Base-by-base conservation (phyloP, 2,888 invertebrate genomes). In the Microplitis manilae region DNA sequence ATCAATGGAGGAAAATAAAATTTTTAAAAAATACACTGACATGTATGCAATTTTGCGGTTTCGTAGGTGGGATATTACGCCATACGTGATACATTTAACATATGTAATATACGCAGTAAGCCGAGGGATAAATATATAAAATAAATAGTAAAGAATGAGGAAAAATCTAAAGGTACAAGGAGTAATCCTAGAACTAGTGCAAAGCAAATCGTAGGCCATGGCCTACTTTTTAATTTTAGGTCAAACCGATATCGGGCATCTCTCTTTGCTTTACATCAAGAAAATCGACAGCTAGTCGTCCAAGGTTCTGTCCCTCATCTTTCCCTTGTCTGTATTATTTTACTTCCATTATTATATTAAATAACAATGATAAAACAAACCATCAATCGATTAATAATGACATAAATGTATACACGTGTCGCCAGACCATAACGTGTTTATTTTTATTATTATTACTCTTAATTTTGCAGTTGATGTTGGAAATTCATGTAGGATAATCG, bases 211-310 rank as follows among this genome's bases (percentile, higher is more conserved):
- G 5, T 72, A 30, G 64, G 72, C 50, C 73, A 79, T 69, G 82
- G 79, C 82, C 82, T 64, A 81, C 75, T 81, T 82, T 79, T 79
- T 76, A 65, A 70, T 64, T 67, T 79, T 71, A 76, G 81, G 82
- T 82, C 82, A 80, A 82, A 79, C 82, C 80, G 75, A 81, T 82
- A 80, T 79, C 79, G 77, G 69, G 75, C 77, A 38, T 77, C 68
- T 73, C 76, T 76, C 76, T 75, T 80, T 81, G 50, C 50, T 50
- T 50, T 50, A 50, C 50, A 50, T 79, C 81, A 81, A 79, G 77
- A 77, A 73, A 79, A 82, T 77, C 40, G 73, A 70, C 69, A 74
- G 41, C 73, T 60, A 64, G 67, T 67, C 71, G 50, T 50, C 13
- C 50, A 50, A 50, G 50, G 50, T 13, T 50, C 50, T 50, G 50